Evolutionary conservation across 2,888 invertebrate species (phyloP), one percentile per base, ranked within the genome.

Genomic region (Sinodicranocentrus sp.): DNA sequence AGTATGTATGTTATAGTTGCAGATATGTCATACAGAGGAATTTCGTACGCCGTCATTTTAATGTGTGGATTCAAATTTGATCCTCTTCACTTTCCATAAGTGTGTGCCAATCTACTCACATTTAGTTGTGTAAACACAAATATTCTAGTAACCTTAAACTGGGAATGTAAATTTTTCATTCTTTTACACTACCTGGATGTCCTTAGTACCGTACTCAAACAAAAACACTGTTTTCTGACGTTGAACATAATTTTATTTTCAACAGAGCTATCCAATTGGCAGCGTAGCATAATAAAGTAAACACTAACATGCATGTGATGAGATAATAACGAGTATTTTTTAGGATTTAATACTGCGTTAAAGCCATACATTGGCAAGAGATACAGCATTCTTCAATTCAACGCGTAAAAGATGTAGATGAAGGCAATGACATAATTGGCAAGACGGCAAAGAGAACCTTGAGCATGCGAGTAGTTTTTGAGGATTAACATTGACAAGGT

Each of bases 391-490:
- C 10, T 10, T 33, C 33, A 10, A 6, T 52, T 52, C 6, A 25
- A n/a, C 25, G 57, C 57, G 57, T 25, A 63, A 33, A 6, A 48
- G 2, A 15, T n/a, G 48, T 33, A 19, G 43, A 67, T 15, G 54
- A 39, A 76, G 65, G 65, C 76, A 76, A 76, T 76, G 76, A 76
- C 76, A 76, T 76, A 76, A 76, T 65, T 76, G 76, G 76, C 65
- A 65, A 65, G 65, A 21, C 65, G 65, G 65, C 54, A 52, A 63
- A 23, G 21, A 33, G 33, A 76, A 76, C 76, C 76, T 76, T 76
- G 73, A 72, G n/a, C 23, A 25, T 26, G 39, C 21, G 65, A 65
- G 65, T 76, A 52, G 54, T 63, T 33, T 75, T 61, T 76, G 65
- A 65, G 76, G 76, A 65, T 76, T 76, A 76, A 54, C 52, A 23